Percentiles rank a stretch among this genome's conserved stretches.
Conservation (phyloP, 2,113 vertebrate genomes). For the Haemorhous mexicanus region DNA sequence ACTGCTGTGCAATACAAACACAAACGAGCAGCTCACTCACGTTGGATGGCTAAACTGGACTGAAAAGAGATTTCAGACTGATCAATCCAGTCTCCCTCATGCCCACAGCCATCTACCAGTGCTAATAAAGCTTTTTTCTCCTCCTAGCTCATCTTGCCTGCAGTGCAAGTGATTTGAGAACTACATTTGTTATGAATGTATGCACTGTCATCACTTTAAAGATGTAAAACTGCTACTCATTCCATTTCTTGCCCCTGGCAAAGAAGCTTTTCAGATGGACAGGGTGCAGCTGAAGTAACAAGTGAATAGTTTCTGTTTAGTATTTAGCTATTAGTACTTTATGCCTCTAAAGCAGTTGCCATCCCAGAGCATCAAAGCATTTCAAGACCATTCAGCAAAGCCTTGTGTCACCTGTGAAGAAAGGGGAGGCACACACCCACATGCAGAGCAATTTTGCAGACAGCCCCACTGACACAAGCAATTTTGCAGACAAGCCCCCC, state of each 20-base stretch:
- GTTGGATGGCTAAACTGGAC: neutral
- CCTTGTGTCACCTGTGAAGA: neutral
- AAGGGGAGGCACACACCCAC: neutral
- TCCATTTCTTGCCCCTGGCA: neutral
- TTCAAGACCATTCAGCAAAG: neutral
- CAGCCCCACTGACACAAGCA: neutral
- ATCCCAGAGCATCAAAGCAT: neutral
- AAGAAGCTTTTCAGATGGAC: neutral
- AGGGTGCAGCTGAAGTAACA: neutral
- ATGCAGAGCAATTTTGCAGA: neutral
- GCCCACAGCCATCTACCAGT: neutral
- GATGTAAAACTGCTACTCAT: neutral
- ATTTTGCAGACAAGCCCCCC: neutral
- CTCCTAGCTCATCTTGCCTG: neutral
- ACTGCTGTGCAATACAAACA: slow-evolving; percentile 29
- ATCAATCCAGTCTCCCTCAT: neutral
- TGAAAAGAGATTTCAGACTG: slow-evolving; percentile 18
- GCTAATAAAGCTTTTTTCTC: neutral
- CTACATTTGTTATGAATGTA: neutral
- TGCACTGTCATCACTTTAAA: neutral
- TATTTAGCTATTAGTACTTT: neutral
- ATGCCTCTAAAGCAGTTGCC: neutral
- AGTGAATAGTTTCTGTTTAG: neutral
- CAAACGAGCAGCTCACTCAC: neutral
- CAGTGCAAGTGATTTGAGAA: neutral